Evolutionary conservation across 2,888 invertebrate genomes (phyloP).

Genomic region (Meghimatium bilineatum): DNA sequence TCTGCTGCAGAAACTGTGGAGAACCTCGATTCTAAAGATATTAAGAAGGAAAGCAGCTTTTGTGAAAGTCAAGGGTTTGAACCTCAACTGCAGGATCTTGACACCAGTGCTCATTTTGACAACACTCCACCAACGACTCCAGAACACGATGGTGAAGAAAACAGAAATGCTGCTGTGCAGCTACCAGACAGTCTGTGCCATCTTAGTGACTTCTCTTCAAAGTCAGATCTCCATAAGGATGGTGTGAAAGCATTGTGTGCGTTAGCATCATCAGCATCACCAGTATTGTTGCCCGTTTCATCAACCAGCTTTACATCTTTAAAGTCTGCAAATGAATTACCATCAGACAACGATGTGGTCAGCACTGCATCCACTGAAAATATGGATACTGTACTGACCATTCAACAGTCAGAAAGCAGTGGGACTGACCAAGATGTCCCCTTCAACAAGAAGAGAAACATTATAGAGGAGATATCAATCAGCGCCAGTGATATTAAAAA

Average conservation of each 20-base stretch:
- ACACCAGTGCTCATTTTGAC: conserved; percentile 77
- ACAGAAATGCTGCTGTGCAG: conserved; percentile 43
- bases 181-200: conserved; percentile 35
- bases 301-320: background rate
- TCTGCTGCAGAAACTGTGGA: background rate
- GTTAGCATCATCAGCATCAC: conserved; percentile 18
- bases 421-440: conserved; percentile 63
- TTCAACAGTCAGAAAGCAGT: conserved; percentile 68
- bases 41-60: conserved; percentile 8
- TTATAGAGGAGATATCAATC: conserved; percentile 56
- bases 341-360: conserved; percentile 46
- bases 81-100: conserved; percentile 45
- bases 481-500: conserved; percentile 52
- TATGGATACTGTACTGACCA: conserved; percentile 62
- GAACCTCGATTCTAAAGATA: background rate
- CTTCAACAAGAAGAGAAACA: conserved; percentile 64
- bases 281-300: conserved; percentile 24
- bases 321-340: conserved; percentile 61
- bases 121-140: conserved; percentile 91
- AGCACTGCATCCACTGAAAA: conserved; percentile 51
- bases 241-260: conserved; percentile 38
- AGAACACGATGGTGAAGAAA: conserved; percentile 80
- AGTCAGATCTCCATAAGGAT: conserved; percentile 46
- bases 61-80: conserved; percentile 43
- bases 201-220: conserved; percentile 30